Base-by-base conservation (phyloP, 2,888 invertebrate genomes). In the Synergus laeviventris region DNA sequence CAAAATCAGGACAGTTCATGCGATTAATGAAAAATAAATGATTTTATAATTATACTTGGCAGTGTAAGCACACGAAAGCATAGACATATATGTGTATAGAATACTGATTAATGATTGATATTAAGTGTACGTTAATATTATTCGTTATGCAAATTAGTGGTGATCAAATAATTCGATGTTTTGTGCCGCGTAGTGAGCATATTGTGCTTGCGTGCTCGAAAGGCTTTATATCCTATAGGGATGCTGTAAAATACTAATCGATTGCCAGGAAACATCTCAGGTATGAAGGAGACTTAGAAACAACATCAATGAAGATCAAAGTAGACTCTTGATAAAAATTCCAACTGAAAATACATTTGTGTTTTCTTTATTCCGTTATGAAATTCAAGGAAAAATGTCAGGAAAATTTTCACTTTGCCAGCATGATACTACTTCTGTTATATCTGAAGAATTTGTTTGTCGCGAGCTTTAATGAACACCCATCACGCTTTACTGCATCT, bases 151-250 rank as follows among this genome's bases (percentile, higher is more conserved):
- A 14, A 42, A 42, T 42, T 21, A 70, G 45, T 66, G 24, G 42
- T 45, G 45, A 70, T 31, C 31, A 45, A 70, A 31, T 62, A 16
- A 45, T 70, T 70, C n/a, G 8, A 31, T 70, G 66, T 49, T 45
- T 70, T 70, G 66, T 70, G 45, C 24, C 81, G 79, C 77, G 75
- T 82, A 83, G 82, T 76, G 74, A 77, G 79, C 78, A 79, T 82
- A 73, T 39, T 81, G 81, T 79, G 82, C 79, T 82, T 83, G 78
- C 76, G 81, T 79, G 78, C 76, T 82, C 77, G 81, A 79, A 81
- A 82, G 81, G 82, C 82, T 82, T 82, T 76, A 56, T 81, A 79
- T 81, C 66, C 18, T 76, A 73, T 76, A 82, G 77, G 62, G 73
- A 77, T 76, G 78, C 78, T 81, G 76, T 76, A 76, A 81, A 45